A percentile compares a stretch with the other conserved stretches of the same genome.
Conservation (phyloP, 2,797 vertebrate genomes). For the Ptychobarbus kaznakovi region DNA sequence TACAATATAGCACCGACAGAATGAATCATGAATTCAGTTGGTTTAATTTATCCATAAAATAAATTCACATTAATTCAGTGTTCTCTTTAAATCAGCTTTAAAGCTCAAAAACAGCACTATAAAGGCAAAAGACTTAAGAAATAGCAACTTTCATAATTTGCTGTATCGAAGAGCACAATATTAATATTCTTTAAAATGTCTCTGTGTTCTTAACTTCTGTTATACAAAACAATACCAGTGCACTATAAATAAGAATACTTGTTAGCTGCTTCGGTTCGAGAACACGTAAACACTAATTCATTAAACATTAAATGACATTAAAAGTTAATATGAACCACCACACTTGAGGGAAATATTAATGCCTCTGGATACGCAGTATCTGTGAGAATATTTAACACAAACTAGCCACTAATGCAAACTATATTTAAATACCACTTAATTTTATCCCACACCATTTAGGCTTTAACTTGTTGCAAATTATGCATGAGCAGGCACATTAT, state of each 20-base stretch:
- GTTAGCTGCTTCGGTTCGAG: not conserved
- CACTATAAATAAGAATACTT: not conserved
- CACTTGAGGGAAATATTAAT: not conserved
- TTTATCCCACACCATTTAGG: not conserved
- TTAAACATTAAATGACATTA: conserved; percentile 11
- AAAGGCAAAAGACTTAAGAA: not conserved
- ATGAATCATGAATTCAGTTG: not conserved
- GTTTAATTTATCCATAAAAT: not conserved
- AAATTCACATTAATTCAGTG: not conserved
- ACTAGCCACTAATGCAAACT: conserved; percentile 10
- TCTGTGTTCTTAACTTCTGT: not conserved
- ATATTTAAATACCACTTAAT: not conserved
- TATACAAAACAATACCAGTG: not conserved
- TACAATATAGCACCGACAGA: not conserved
- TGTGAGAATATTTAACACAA: not conserved
- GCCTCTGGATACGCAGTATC: not conserved
- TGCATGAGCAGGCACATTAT: not conserved
- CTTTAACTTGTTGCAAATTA: conserved; percentile 9
- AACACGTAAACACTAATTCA: not conserved
- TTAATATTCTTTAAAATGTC: too few relatives aligned
- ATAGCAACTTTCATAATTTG: not conserved
- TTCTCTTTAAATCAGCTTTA: not conserved
- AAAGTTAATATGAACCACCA: conserved; percentile 11
- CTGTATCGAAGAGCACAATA: not conserved
- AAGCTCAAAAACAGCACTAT: not conserved